Base-by-base conservation (phyloP, 2,888 invertebrate species). In the Alloscopus bannaensis region DNA sequence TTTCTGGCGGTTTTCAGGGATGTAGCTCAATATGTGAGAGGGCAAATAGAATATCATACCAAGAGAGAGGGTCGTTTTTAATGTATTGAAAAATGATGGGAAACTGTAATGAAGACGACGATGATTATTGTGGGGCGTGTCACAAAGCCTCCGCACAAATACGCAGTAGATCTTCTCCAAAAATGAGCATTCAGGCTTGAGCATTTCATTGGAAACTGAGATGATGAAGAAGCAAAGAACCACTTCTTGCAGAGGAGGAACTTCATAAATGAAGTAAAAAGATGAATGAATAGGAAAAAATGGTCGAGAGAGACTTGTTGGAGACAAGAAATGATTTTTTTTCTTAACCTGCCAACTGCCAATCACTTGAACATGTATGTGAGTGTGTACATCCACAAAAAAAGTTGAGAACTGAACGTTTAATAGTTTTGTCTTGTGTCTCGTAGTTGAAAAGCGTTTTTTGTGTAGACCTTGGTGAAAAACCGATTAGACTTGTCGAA, bases 231-330 rank as follows among this genome's bases (percentile, higher is more conserved):
- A n/a, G n/a, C n/a, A n/a, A n/a, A n/a, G n/a, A n/a, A n/a, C n/a
- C n/a, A n/a, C n/a, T n/a, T n/a, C n/a, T n/a, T n/a, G 36, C 36
- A 36, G 13, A 13, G 36, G 8, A 36, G 13, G 36, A 6, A 36
- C 36, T 36, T 36, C 36, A 36, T 36, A 36, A 36, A 13, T 6
- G 6, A 36, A 36, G 13, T 13, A 13, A 36, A 36, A 47, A 62
- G 68, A 76, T 68, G 76, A 76, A 68, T 76, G 76, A 76, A 36
- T 26, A 31, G 28, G 57, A 50, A 50, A 75, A 42, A 77, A 62
- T 31, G 52, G 62, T 42, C 62, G 42, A 52, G 64, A 55, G 64
- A 77, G 76, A 77, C 76, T 62, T 42, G 26, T 36, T 77, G 76
- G 76, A 69, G 64, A 60, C 76, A 76, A 62, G 62, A 55, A 77